These are phyloP conservation scores for Raja brachyura DNA, from an alignment of 2,113 vertebrate species.

Conservation along the genomic window DNA sequence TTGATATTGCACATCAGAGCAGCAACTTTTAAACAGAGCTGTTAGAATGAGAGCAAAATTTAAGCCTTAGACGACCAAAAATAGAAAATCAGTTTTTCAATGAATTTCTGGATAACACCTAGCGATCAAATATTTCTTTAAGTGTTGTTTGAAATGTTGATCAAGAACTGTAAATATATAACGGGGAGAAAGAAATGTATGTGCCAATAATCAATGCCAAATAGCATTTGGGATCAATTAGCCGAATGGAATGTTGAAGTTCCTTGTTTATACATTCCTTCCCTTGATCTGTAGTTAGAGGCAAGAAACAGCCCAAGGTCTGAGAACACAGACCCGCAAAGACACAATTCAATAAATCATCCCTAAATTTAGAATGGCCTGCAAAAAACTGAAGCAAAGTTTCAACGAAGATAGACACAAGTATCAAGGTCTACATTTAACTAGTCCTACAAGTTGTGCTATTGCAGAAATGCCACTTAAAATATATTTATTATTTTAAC, in stretches of 20 bases:
- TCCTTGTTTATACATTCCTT: constrained; percentile 36
- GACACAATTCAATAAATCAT: constrained; percentile 19
- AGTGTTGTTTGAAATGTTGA: neutral
- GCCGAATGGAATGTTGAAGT: constrained; percentile 49
- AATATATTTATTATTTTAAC: neutral
- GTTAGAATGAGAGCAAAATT: neutral
- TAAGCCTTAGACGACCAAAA: neutral
- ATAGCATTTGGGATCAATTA: constrained; percentile 73
- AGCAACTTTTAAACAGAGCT: neutral
- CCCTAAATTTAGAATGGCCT: neutral
- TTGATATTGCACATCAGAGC: neutral
- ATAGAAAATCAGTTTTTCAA: neutral
- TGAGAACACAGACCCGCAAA: neutral
- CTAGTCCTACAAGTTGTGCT: neutral
- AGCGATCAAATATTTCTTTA: neutral
- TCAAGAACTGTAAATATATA: constrained; percentile 10
- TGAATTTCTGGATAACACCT: neutral
- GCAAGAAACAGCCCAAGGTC: constrained; percentile 32
- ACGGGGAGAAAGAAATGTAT: constrained; percentile 48
- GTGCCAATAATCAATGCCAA: constrained; percentile 61
- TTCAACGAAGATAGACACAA: too few relatives aligned
- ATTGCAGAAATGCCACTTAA: neutral
- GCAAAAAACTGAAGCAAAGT: neutral
- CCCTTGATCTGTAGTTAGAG: constrained; percentile 33
- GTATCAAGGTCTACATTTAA: neutral